Evolutionary conservation across 2,797 vertebrate genomes (phyloP), one percentile per base, ranked within the genome.

Genomic region (Apodemus agrarius): DNA sequence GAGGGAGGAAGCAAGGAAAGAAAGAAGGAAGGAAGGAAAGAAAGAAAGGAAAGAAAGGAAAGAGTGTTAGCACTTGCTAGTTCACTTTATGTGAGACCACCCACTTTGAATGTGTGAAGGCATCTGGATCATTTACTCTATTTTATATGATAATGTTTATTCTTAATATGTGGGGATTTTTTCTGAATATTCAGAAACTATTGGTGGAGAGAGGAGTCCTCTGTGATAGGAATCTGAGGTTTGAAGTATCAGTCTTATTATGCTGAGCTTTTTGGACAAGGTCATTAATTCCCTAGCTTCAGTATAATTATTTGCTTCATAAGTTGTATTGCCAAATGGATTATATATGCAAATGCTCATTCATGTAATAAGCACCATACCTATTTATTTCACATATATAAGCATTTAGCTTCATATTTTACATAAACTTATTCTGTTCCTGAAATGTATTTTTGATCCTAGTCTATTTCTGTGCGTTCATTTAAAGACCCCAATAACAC

Each of bases 111-210:
- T 43, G n/a, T 24, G 34, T 72, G 22, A 69, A 76, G 0, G 22
- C 76, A 67, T 75, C 59, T 90, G 3, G 2, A 46, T 89, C 78
- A n/a, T 63, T 65, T 85, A n/a, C 90, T 67, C 0, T 81, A 1
- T 29, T 94, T 79, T 61, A 2, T 75, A 21, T 82, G 11, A 85
- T 61, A 52, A 22, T 13, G 40, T 90, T 95, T 89, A n/a, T 89
- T 85, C 37, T 90, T 80, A 80, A 63, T 75, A 5, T 89, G 79
- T 65, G 59, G 67, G 31, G 2, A 4, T 89, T 19, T 82, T 82
- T 92, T 65, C 34, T 65, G 11, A 43, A 52, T 14, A 83, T 37
- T 46, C 3, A 67, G 57, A 87, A 75, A 90, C 31, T 59, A 17
- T 8, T 19, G 5, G 11, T 65, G 40, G 9, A 89, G 46, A 6